These are phyloP conservation scores for Pterois miles DNA, from an alignment of 2,797 vertebrate species.

Conservation along the genomic window DNA sequence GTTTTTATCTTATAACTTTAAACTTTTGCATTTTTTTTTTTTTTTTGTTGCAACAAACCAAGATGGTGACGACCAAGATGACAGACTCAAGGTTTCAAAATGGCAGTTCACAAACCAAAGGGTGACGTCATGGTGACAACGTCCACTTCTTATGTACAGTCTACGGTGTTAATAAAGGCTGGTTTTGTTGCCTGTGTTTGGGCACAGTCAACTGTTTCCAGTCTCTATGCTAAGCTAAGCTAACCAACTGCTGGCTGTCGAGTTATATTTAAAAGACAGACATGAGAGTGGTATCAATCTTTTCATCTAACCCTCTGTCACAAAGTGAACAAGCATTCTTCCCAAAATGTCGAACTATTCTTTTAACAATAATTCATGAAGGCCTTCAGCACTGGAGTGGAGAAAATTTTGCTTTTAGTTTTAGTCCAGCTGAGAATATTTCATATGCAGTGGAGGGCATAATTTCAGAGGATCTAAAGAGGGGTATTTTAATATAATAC, in stretches of 20 bases:
- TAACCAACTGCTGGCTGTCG: neutral
- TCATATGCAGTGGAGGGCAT: neutral
- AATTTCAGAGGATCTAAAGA: neutral
- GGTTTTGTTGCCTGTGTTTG: no score
- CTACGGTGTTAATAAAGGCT: no score
- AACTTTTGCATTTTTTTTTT: no score
- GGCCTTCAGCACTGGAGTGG: constrained; percentile 14
- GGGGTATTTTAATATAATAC: constrained; percentile 7
- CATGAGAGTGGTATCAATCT: neutral
- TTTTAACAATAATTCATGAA: constrained; percentile 2
- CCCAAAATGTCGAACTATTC: constrained; percentile 5
- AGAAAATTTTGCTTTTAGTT: neutral
- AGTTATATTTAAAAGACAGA: neutral
- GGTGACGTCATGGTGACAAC: no score
- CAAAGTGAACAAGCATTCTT: neutral
- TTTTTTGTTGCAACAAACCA: no score
- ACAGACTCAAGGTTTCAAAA: no score
- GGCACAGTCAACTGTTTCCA: neutral
- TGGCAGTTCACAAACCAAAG: no score
- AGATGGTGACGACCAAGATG: no score
- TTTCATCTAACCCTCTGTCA: neutral
- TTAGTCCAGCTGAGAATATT: neutral
- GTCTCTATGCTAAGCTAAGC: no score
- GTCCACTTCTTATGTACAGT: no score
- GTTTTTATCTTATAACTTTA: no score